Percentiles rank a stretch among this genome's conserved stretches.
Conservation (phyloP, 2,888 invertebrate species). For the Erebia epiphron region DNA sequence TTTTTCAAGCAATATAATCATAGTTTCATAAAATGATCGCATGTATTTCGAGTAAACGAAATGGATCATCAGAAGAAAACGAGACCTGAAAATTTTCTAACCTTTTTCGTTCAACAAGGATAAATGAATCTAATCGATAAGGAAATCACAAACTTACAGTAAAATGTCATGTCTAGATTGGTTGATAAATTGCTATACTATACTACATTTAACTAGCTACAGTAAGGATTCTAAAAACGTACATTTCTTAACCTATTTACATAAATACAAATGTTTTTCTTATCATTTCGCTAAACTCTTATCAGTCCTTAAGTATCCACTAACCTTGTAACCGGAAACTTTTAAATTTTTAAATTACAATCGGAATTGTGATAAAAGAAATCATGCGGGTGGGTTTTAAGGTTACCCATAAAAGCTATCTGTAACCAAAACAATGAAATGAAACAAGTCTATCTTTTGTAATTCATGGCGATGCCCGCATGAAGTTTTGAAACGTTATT, state of each 20-base stretch:
- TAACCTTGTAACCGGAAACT: constrained; percentile 1
- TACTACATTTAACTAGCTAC: background rate
- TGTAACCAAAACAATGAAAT: background rate
- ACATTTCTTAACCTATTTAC: constrained; percentile 10
- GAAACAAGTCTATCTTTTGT: background rate
- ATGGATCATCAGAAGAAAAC: too few relatives aligned
- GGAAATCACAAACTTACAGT: background rate
- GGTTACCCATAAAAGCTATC: constrained; percentile 1
- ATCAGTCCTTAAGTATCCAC: constrained; percentile 2
- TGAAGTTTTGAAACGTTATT: background rate
- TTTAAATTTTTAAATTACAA: constrained; percentile 4
- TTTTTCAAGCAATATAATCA: too few relatives aligned
- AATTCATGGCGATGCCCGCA: constrained; percentile 11
- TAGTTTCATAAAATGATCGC: background rate
- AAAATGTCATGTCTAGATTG: background rate
- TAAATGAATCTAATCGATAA: background rate
- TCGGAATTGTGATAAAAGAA: constrained; percentile 5
- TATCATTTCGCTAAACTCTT: background rate
- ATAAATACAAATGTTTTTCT: background rate
- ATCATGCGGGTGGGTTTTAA: constrained; percentile 15
- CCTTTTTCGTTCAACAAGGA: background rate
- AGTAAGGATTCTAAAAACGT: background rate
- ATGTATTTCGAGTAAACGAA: background rate
- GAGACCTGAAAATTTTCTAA: background rate
- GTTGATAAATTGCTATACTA: too few relatives aligned